Conservation (phyloP, 2,113 vertebrate genomes). For the Bucco capensis region DNA sequence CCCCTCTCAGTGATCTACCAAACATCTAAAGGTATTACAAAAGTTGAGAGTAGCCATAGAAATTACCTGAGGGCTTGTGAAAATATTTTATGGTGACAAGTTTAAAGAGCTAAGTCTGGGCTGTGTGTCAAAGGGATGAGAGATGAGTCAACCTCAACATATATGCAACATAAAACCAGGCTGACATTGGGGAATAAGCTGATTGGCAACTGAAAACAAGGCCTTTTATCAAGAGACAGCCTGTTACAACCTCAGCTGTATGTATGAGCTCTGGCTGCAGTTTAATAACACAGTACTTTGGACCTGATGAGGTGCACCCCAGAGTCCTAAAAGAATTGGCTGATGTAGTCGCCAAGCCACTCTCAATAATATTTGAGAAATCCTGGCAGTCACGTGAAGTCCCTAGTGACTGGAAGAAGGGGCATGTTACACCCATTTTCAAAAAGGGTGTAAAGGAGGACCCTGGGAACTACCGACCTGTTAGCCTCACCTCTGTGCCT, state of each 20-base stretch:
- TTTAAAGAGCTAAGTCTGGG: not conserved
- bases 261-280: not conserved
- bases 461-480: no score
- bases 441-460: no score
- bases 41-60: not conserved
- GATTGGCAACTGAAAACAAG: not conserved
- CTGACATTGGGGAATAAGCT: not conserved
- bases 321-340: no score
- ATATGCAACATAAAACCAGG: not conserved
- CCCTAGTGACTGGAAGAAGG: no score
- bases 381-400: no score
- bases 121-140: not conserved
- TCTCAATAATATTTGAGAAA: no score
- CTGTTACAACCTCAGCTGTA: not conserved
- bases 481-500: no score
- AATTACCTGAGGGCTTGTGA: not conserved
- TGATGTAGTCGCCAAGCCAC: no score
- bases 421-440: no score
- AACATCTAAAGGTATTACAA: conserved; percentile 23
- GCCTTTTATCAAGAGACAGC: not conserved
- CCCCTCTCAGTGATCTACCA: not conserved
- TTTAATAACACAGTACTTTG: not conserved
- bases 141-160: not conserved
- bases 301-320: no score
- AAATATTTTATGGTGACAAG: conserved; percentile 11